Conservation (phyloP, 2,113 vertebrate genomes). For the Phylloscopus trochiloides region DNA sequence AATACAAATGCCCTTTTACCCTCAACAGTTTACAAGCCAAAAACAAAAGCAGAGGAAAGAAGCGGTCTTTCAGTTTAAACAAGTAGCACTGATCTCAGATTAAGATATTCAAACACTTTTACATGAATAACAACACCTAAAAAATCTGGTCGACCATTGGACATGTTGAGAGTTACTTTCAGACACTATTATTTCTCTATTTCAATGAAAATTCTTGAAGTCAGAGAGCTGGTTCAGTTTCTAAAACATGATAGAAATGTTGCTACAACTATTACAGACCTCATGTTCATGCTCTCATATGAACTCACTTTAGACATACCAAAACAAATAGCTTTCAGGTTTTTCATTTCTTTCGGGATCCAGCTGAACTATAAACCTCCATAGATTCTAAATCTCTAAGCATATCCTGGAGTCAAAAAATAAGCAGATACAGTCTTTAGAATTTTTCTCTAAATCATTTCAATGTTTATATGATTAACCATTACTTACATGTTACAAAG, state of each 20-base stretch:
- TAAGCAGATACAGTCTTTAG: neutral
- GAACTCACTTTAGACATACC: neutral
- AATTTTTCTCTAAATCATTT: neutral
- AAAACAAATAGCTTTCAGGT: neutral
- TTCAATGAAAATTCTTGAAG: neutral
- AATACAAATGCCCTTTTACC: neutral
- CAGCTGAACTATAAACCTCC: neutral
- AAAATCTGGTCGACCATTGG: neutral
- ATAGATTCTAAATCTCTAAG: neutral
- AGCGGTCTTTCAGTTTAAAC: neutral
- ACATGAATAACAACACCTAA: neutral
- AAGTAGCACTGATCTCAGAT: neutral
- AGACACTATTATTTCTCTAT: neutral
- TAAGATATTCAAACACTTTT: neutral
- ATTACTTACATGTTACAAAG: conserved; percentile 95
- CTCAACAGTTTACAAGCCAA: neutral
- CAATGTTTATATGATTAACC: neutral
- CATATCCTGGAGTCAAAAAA: neutral
- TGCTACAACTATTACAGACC: neutral
- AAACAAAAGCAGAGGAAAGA: neutral
- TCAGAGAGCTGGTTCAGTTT: neutral
- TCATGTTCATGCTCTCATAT: neutral
- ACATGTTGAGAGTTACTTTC: neutral
- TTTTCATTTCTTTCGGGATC: neutral
- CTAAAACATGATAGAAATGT: neutral